Base-by-base conservation (phyloP, 2,888 invertebrate genomes). In the Rhaphigaster nebulosa region DNA sequence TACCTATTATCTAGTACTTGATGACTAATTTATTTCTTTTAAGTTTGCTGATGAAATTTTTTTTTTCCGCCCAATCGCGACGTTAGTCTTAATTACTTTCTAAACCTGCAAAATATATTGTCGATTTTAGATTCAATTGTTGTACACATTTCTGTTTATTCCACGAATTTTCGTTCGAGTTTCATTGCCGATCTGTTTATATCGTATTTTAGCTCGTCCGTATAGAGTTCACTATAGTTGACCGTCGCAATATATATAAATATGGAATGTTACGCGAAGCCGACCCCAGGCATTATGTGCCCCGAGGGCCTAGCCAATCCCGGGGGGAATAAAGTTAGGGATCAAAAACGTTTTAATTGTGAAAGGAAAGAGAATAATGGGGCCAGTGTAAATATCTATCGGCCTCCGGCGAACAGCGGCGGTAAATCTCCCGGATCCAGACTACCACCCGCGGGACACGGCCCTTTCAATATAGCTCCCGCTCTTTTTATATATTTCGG, bases 271-370 rank as follows among this genome's bases (percentile, higher is more conserved):
- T 26, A n/a, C 26, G 26, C 15, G 23, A 45, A 41, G 26, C 80
- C 45, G 3, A n/a, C 12, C 6, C 6, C 0, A 15, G 45, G n/a
- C 41, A 45, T 15, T 84, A 84, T 50, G 45, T 50, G 10, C 45
- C 84, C 84, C 84, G 18, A 1, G 41, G 41, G 80, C 41, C 65
- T 29, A 26, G 3, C 2, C 26, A 34, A 34, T 18, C 41, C 26
- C 29, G 26, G 3, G 8, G 52, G 65, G 88, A 56, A 70, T 26
- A 50, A 70, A 89, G 70, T 89, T 89, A 45, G 70, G 76, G 89
- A 89, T 89, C 89, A 89, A 89, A 45, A 89, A 76, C 70, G 90
- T 87, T 90, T 90, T 90, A 90, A 90, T 87, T 90, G 84, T 90
- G 65, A 90, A 87, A 87, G 90, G 45, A 20, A 34, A 70, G 90